Evolutionary conservation across 2,113 vertebrate genomes (phyloP), one percentile per base, ranked within the genome.

Genomic region (Raja brachyura): DNA sequence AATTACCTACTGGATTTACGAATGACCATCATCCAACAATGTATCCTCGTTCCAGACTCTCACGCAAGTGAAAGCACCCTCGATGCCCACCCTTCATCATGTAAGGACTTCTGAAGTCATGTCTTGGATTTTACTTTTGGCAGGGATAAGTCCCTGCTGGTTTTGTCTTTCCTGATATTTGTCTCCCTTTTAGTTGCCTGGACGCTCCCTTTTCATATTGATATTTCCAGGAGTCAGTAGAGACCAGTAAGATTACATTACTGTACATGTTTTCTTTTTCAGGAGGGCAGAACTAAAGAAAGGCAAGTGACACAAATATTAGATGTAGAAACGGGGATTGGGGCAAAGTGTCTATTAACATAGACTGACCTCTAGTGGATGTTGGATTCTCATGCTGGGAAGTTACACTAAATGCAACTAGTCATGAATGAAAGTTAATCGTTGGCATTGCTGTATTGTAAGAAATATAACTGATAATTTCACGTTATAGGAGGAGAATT

Each of bases 301-400:
- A 20, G 48, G 22, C 8, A 83, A 83, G 39, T 83, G 48, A 22
- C 48, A 83, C 8, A 22, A 59, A 83, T 25, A 83, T 59, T 83
- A 56, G 48, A 59, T 3, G 3, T 6, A 59, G 25, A 59, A 28
- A 22, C 1, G 13, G 61, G 31, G 59, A 33, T 66, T 1, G n/a
- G 48, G 22, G 4, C 11, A 22, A 28, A 1, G 22, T 54, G 20
- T 83, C 20, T 85, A 68, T 90, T 33, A 68, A 90, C 33, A 25
- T 68, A 90, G 2, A 66, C 31, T 90, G 86, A 70, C 86, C 86
- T 68, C 86, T 90, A 90, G 86, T 90, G 86, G 86, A 90, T 20
- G 4, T n/a, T 68, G 66, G 81, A 31, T 5, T 10, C 33, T 90
- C 6, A 33, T 68, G 5, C 86, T 39, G 61, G 22, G 66, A 9